These are phyloP conservation scores for Hyles lineata DNA, from an alignment of 2,888 invertebrate species.

Conservation along the genomic window DNA sequence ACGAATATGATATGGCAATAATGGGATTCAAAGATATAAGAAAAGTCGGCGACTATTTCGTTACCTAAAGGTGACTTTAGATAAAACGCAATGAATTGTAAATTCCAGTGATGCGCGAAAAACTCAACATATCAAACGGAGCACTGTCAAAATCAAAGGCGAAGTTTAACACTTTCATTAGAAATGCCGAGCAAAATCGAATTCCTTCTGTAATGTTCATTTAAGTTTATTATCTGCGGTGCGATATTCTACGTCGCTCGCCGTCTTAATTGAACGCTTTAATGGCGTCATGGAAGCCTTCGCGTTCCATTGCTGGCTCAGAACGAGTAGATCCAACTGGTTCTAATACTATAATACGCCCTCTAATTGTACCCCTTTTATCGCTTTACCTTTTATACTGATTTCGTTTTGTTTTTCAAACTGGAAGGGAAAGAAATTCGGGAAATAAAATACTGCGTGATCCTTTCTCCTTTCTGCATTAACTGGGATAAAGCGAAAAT, in stretches of 20 bases:
- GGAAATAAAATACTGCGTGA: neutral
- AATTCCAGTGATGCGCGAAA: too few species aligned
- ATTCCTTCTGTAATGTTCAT: constrained; percentile 44
- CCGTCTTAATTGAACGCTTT: constrained; percentile 36
- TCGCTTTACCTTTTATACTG: neutral
- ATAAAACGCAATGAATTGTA: too few species aligned
- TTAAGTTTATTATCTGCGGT: constrained; percentile 40
- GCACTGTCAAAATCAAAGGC: constrained; percentile 15
- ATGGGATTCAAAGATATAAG: too few species aligned
- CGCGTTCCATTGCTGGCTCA: constrained; percentile 39
- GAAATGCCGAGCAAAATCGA: constrained; percentile 38
- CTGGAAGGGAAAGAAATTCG: neutral
- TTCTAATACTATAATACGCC: constrained; percentile 7
- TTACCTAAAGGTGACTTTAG: too few species aligned
- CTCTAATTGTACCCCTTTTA: constrained; percentile 2
- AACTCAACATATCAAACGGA: too few species aligned
- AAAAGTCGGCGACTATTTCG: too few species aligned
- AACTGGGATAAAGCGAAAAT: too few species aligned
- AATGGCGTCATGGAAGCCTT: constrained; percentile 27
- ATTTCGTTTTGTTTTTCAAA: neutral
- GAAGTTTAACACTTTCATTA: constrained; percentile 34
- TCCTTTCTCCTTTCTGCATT: neutral
- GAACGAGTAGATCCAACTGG: neutral
- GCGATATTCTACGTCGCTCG: constrained; percentile 34
- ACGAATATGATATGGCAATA: too few species aligned